Conservation (phyloP, 2,888 invertebrate genomes). For the Caenorhabditis sp. region DNA sequence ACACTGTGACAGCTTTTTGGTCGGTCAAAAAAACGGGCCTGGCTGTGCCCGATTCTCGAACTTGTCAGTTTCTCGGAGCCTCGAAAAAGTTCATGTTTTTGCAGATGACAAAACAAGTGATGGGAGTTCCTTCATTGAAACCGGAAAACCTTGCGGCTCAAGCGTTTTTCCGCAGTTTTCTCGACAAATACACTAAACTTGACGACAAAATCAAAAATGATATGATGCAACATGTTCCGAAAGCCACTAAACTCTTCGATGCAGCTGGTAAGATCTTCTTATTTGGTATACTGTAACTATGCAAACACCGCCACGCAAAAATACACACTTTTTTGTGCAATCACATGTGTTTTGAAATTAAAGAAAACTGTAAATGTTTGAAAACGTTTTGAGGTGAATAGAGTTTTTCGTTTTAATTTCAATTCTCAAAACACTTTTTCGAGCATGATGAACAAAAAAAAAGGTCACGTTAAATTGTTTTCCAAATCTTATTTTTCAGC, state of each 20-base stretch:
- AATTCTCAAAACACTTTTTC: neutral
- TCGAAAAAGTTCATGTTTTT: no score
- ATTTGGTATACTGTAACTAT: neutral
- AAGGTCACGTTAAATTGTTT: neutral
- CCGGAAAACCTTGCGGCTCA: slow-evolving; percentile 53
- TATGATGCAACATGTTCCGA: slow-evolving; percentile 50
- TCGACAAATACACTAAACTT: slow-evolving; percentile 49
- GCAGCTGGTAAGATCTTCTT: slow-evolving; percentile 33
- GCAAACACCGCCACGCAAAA: no score
- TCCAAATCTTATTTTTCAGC: slow-evolving; percentile 20
- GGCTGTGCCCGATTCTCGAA: no score
- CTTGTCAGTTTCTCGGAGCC: no score
- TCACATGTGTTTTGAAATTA: no score
- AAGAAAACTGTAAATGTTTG: no score
- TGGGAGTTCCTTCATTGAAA: slow-evolving; percentile 50
- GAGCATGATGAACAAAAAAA: neutral
- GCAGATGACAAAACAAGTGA: slow-evolving; percentile 55
- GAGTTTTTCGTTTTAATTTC: neutral
- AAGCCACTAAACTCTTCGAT: slow-evolving; percentile 47
- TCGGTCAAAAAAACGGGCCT: no score
- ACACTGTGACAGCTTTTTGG: no score
- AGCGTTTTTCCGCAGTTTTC: slow-evolving; percentile 45
- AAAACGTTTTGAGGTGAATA: neutral
- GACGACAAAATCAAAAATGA: slow-evolving; percentile 47
- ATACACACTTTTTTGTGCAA: no score